A percentile compares a stretch with the other conserved stretches of the same genome.
These are phyloP conservation scores for Ferdinandea cuprea DNA, from an alignment of 2,888 invertebrate species.

Conservation along the genomic window DNA sequence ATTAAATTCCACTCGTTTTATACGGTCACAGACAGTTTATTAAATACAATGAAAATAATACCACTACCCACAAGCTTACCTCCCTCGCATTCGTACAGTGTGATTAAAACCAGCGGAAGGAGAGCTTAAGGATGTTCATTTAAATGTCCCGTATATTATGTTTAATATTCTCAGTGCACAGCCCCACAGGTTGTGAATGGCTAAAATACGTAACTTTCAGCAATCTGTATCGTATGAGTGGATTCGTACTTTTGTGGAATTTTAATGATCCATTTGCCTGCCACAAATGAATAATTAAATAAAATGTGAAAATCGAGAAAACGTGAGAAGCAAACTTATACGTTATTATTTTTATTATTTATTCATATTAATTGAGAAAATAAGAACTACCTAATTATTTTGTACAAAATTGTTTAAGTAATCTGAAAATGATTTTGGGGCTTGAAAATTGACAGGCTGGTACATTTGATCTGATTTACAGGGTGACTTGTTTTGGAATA, in stretches of 20 bases:
- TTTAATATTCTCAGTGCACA: background rate
- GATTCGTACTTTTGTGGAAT: slow-evolving; percentile 16
- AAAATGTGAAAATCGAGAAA: slow-evolving; percentile 22
- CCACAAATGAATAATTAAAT: slow-evolving; percentile 32
- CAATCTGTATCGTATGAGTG: slow-evolving; percentile 11
- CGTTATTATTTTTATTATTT: too few species aligned
- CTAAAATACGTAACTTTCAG: slow-evolving; percentile 15
- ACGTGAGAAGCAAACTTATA: slow-evolving; percentile 4
- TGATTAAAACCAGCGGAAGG: too few species aligned
- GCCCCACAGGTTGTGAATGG: background rate
- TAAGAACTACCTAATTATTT: too few species aligned
- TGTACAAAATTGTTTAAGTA: too few species aligned
- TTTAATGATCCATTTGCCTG: slow-evolving; percentile 46
- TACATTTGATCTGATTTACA: too few species aligned
- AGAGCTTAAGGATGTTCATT: slow-evolving; percentile 14
- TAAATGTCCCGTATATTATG: background rate
- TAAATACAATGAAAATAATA: too few species aligned
- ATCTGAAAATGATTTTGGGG: too few species aligned
- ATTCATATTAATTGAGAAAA: too few species aligned
- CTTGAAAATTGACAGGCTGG: too few species aligned
- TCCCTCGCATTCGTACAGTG: too few species aligned
- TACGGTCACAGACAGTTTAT: slow-evolving; percentile 24
- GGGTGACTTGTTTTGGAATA: too few species aligned
- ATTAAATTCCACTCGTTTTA: slow-evolving; percentile 29
- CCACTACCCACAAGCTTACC: too few species aligned